A percentile compares a stretch with the other conserved stretches of the same genome.
Conservation (phyloP, 2,888 invertebrate species). For the Pandemis cinnamomeana region DNA sequence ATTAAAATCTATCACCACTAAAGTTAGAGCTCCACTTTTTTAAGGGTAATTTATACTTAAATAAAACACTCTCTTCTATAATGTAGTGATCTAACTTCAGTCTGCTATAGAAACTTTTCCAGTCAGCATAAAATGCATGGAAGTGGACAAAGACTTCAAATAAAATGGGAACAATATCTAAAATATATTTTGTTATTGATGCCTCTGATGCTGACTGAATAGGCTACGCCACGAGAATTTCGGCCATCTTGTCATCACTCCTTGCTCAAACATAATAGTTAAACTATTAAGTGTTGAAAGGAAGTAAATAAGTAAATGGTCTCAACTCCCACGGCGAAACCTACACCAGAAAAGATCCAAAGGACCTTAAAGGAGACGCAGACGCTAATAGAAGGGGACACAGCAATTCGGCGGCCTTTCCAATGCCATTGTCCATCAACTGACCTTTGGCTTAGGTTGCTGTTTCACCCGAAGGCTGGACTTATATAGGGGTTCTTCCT, state of each 20-base stretch:
- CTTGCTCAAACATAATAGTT: neutral
- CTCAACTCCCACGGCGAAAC: neutral
- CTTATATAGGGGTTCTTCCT: conserved; percentile 80
- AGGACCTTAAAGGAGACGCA: conserved; percentile 62
- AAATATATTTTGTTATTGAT: neutral
- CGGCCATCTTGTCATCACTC: neutral
- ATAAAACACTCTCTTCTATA: neutral
- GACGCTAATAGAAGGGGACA: conserved; percentile 70
- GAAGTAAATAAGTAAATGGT: neutral
- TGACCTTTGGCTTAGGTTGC: conserved; percentile 76
- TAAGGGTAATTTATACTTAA: neutral
- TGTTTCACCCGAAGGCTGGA: conserved; percentile 76
- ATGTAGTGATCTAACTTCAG: conserved; percentile 25
- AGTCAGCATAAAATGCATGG: neutral
- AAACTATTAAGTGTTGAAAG: neutral
- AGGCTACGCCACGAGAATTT: neutral
- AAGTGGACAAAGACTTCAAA: neutral
- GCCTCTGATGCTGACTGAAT: neutral
- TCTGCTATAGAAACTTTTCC: conserved; percentile 25
- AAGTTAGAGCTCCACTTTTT: conserved; percentile 49
- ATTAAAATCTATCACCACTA: conserved; percentile 44
- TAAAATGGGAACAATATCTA: neutral
- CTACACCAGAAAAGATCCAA: conserved; percentile 50
- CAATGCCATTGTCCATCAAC: conserved; percentile 56
- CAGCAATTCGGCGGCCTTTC: conserved; percentile 53